Percentiles rank a stretch among this genome's conserved stretches.
Evolutionary conservation across 2,113 vertebrate species (phyloP).

Genomic region (Phalacrocorax pelagicus): DNA sequence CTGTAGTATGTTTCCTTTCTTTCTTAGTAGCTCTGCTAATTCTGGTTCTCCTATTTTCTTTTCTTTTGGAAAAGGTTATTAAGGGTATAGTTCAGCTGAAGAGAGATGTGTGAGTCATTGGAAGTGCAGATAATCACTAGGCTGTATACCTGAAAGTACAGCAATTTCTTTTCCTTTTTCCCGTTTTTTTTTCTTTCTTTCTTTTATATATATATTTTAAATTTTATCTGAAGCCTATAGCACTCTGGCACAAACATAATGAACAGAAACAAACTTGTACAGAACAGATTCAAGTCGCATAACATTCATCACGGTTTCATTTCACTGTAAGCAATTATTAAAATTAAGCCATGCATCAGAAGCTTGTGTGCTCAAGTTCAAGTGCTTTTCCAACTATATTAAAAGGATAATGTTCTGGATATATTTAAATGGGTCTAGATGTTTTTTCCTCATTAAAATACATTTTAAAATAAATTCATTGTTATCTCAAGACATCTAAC

Average conservation of each 20-base stretch:
- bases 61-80: neutral
- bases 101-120: neutral
- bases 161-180: neutral
- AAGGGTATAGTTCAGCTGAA: neutral
- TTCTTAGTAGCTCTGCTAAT: neutral
- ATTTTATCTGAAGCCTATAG: neutral
- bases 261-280: neutral
- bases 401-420: neutral
- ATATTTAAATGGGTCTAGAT: neutral
- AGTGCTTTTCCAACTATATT: neutral
- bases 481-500: neutral
- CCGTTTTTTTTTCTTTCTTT: neutral
- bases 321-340: neutral
- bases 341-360: neutral
- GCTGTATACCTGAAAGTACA: neutral
- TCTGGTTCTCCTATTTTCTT: neutral
- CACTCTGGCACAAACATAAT: neutral
- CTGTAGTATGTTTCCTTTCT: neutral
- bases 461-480: neutral
- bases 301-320: neutral
- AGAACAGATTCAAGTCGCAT: neutral
- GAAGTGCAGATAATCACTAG: neutral
- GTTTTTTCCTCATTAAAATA: neutral
- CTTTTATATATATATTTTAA: no score
- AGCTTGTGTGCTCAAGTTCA: neutral